A percentile compares a stretch with the other conserved stretches of the same genome.
phyloP scores from a whole-genome alignment of 1,140 invertebrate species.

The Drosophila nebulosa region DNA sequence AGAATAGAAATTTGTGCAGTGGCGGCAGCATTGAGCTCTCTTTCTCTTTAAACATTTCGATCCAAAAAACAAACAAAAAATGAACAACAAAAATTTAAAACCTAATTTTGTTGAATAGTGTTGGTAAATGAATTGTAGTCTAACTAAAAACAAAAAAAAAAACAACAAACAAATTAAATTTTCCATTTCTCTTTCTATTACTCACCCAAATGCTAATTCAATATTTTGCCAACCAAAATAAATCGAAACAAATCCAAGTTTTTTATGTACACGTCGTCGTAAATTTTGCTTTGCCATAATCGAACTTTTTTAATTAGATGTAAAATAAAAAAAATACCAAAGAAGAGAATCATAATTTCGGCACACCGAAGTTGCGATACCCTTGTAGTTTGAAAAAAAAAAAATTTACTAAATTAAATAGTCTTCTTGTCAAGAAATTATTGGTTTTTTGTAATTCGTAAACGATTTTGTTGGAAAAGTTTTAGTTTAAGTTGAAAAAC shows the following conservation, averaged over 20 bases:
- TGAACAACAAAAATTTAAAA: not conserved
- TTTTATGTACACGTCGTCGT: constrained; percentile 80
- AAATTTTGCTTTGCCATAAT: constrained; percentile 55
- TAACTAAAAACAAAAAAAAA: constrained; percentile 13
- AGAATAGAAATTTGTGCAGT: constrained; percentile 48
- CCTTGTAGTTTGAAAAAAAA: not conserved
- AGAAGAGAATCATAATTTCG: not conserved
- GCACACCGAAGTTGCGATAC: not conserved
- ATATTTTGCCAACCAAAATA: constrained; percentile 30
- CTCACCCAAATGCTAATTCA: constrained; percentile 44
- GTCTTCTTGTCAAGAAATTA: too few species aligned
- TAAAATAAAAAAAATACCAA: constrained; percentile 30
- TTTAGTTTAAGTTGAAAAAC: too few species aligned
- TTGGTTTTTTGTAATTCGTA: too few species aligned
- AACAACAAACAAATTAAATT: not conserved
- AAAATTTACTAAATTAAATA: too few species aligned
- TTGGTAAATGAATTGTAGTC: constrained; percentile 60
- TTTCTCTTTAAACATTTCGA: not conserved
- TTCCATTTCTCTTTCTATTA: constrained; percentile 28
- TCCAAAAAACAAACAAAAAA: constrained; percentile 14
- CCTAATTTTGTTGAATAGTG: constrained; percentile 53
- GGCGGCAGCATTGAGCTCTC: constrained; percentile 58
- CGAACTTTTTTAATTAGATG: constrained; percentile 38
- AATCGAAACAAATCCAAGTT: constrained; percentile 52
- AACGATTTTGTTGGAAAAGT: too few species aligned